Percentiles rank a stretch among this genome's conserved stretches.
phyloP scores from a whole-genome alignment of 37 sponge, comb jelly and placozoan genomes.

The Ianthella basta region DNA sequence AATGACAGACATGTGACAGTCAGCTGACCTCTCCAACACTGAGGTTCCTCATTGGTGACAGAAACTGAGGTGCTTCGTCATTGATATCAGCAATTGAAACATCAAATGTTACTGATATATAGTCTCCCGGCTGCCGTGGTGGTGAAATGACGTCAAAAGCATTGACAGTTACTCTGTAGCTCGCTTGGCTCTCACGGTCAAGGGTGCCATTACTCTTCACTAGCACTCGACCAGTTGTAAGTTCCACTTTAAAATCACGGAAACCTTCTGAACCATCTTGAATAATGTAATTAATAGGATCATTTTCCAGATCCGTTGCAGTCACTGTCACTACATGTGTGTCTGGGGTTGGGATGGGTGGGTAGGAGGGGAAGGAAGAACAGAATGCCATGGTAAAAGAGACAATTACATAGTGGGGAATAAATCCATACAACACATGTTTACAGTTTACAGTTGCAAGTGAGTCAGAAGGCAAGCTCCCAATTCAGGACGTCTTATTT shows the following conservation, averaged over 20 bases:
- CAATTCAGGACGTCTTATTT: no score
- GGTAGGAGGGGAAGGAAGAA: not conserved
- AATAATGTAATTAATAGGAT: not conserved
- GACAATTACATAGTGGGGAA: no score
- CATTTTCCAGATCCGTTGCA: not conserved
- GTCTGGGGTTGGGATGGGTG: no score
- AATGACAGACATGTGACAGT: not conserved
- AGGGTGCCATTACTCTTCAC: not conserved
- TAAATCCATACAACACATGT: no score
- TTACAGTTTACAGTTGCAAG: no score
- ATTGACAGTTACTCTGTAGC: not conserved
- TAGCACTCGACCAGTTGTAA: not conserved
- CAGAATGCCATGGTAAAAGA: not conserved
- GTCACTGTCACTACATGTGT: not conserved
- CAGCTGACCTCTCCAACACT: not conserved
- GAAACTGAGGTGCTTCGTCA: slow-evolving; percentile 10
- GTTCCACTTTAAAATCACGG: not conserved
- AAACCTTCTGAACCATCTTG: not conserved
- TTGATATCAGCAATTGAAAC: slow-evolving; percentile 1
- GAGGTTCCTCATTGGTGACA: not conserved
- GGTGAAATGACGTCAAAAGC: not conserved
- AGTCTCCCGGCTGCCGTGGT: not conserved
- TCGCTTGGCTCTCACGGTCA: not conserved
- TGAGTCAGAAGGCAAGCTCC: no score
- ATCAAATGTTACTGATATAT: not conserved